Evolutionary conservation across 2,888 invertebrate species (phyloP), one percentile per base, ranked within the genome.

Genomic region (Xestia sexstrigata): DNA sequence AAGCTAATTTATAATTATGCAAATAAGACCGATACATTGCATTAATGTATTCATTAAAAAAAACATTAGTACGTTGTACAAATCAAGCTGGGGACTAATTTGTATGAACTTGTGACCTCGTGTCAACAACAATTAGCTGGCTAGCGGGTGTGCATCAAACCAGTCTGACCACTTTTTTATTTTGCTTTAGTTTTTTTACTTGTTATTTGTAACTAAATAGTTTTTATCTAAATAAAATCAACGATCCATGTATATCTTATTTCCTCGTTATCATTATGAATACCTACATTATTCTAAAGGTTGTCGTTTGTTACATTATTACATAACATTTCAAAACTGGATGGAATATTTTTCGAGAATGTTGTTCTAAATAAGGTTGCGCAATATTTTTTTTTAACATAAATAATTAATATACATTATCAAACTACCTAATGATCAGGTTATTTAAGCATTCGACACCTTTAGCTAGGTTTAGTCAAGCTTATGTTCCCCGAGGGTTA

Each of bases 371-470:
- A 70, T 87, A 85, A 80, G 78, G 88, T 94, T 94, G 91, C 92
- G 87, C 90, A 94, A 94, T 87, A 91, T 88, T 89, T 78, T 35
- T n/a, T 76, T 73, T 58, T 47, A 86, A 86, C 80, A 91, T 93
- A 90, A 89, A 92, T 90, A 90, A 94, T 94, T 92, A 93, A 91
- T 93, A 93, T 90, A 90, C 92, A 93, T 94, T 94, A 93, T 88
- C 85, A 79, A 89, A 8, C 86, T 81, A 87, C 76, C 82, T 84
- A 84, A 82, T 74, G 81, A 73, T 85, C 79, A 83, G 78, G 86
- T 91, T 94, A 95, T 95, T 93, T 93, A 95, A 94, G 90, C 89
- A 87, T 83, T 89, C 78, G 88, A 84, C 82, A 87, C 70, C 77
- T 87, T 88, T 85, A 77, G 87, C 78, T 82, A 84, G 78, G 90